Base-by-base conservation (phyloP, 2,888 invertebrate species). In the Pandemis corylana region DNA sequence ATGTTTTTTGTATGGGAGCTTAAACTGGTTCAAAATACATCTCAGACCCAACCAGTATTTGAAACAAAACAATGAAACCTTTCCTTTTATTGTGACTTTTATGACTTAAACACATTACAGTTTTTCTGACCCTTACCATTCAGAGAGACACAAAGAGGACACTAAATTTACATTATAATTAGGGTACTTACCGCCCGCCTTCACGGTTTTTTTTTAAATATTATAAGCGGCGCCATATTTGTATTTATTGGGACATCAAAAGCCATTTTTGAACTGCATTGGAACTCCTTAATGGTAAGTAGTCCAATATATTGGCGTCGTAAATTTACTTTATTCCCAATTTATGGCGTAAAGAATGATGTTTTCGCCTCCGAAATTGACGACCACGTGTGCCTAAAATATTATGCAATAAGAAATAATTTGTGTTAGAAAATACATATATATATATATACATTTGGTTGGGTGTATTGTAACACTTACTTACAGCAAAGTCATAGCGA, bases 111-210 rank as follows among this genome's bases (percentile, higher is more conserved):
- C 61, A 41, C 44, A 46, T 65, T 62, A 51, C 49, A 56, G 64
- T 61, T 41, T 66, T 61, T 56, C 64, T 68, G 68, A 69, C 73
- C 68, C 59, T 65, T 59, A 15, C 64, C 64, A 68, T 68, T 68
- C 46, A 49, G 12, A 51, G 36, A 12, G 12, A 62, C 13, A 62
- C 13, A 51, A 66, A 20, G 49, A 36, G 13, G 15, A 51, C 12
- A 41, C 28, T 66, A 51, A 49, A 36, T 51, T 51, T 7, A 67
- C 41, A n/a, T 53, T 36, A 51, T 66, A 66, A 66, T 66, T 63
- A 20, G 46, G 64, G 65, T 65, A 49, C 28, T 20, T 10, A 12
- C 49, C 10, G 49, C 28, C 28, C 7, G 63, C 63, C 20, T 64
- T 44, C 44, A 13, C n/a, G 49, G 7, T 46, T 41, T 49, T 28